phyloP scores from a whole-genome alignment of 2,113 vertebrate genomes.

The Cyanistes caeruleus region DNA sequence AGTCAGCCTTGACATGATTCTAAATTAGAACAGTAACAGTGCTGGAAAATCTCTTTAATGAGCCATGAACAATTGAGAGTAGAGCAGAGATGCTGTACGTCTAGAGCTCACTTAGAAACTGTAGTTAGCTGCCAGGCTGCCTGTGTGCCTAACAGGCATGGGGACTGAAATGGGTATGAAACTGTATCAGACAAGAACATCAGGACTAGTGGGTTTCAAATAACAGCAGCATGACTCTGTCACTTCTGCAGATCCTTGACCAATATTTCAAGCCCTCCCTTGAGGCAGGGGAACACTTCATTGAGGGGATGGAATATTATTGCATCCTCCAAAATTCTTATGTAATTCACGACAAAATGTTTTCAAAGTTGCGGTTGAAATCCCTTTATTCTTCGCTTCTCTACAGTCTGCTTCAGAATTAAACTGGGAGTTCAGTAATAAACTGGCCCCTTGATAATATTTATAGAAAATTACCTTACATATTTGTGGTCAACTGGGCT shows the following conservation, averaged over 20 bases:
- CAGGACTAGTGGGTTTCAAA: neutral
- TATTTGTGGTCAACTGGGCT: neutral
- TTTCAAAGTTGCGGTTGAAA: neutral
- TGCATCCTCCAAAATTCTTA: neutral
- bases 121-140: neutral
- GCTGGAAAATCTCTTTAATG: constrained; percentile 51
- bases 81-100: neutral
- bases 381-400: neutral
- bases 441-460: neutral
- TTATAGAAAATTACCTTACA: neutral
- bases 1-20: constrained; percentile 21
- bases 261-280: neutral
- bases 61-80: constrained; percentile 25
- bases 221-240: neutral
- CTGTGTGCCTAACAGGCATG: neutral
- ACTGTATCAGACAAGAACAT: neutral
- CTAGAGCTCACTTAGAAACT: neutral
- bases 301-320: neutral
- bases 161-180: neutral
- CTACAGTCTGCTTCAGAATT: neutral
- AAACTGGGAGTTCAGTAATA: neutral
- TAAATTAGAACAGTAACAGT: constrained; percentile 19
- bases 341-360: neutral
- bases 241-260: neutral
- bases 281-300: neutral